Percentiles rank a stretch among this genome's conserved stretches.
These are phyloP conservation scores for Rhegmatorhina hoffmannsi DNA, from an alignment of 2,113 vertebrate species.

Conservation along the genomic window DNA sequence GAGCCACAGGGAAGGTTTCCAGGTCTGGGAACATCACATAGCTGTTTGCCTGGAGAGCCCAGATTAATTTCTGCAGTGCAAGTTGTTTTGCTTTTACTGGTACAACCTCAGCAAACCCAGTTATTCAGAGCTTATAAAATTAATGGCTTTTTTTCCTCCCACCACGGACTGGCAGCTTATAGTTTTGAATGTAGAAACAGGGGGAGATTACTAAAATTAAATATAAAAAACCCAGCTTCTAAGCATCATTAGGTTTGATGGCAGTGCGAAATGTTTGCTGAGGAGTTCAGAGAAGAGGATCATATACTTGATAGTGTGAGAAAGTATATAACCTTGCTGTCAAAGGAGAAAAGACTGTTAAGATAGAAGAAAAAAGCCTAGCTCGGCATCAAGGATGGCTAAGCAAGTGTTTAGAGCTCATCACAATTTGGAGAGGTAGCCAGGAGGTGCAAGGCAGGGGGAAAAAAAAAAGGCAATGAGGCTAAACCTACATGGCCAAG, in stretches of 20 bases:
- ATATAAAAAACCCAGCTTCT: neutral
- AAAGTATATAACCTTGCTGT: neutral
- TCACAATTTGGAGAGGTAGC: neutral
- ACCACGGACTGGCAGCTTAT: neutral
- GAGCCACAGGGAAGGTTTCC: neutral
- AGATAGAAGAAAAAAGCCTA: neutral
- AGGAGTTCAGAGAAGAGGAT: neutral
- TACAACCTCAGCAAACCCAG: neutral
- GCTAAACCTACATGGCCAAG: neutral
- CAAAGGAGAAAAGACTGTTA: neutral
- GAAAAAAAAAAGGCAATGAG: neutral
- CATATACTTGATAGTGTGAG: neutral
- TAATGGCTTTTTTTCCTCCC: neutral
- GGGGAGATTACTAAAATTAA: neutral
- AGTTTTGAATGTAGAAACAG: neutral
- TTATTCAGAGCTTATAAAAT: neutral
- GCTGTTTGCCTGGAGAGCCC: neutral
- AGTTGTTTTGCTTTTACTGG: neutral
- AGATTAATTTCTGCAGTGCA: neutral
- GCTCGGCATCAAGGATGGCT: neutral
- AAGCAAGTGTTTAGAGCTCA: conserved; percentile 17
- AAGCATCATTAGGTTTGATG: neutral
- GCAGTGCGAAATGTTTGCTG: neutral
- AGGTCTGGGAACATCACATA: neutral
- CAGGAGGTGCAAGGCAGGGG: neutral